Evolutionary conservation across 2,797 vertebrate genomes (phyloP).

Genomic region (Huso huso): DNA sequence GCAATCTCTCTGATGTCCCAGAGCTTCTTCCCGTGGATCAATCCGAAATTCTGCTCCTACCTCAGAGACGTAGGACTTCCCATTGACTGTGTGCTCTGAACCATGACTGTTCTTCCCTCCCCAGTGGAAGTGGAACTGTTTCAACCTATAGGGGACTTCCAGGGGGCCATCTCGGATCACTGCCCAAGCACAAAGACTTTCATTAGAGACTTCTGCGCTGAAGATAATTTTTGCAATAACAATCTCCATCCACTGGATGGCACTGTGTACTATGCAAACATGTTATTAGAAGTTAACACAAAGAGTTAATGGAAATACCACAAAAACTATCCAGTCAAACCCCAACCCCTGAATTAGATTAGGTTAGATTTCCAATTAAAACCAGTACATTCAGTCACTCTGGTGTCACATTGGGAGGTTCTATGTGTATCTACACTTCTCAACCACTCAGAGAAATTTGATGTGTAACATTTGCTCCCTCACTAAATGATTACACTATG

Average conservation of each 20-base stretch:
- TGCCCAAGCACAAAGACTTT: conserved; percentile 34
- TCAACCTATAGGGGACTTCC: conserved; percentile 78
- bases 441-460: too few relatives aligned
- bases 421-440: too few relatives aligned
- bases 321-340: neutral
- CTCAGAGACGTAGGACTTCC: conserved; percentile 80
- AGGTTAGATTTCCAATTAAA: too few relatives aligned
- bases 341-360: too few relatives aligned
- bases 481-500: too few relatives aligned
- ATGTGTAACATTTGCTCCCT: too few relatives aligned
- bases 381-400: too few relatives aligned
- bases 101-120: conserved; percentile 74
- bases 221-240: neutral
- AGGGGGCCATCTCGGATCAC: conserved; percentile 83
- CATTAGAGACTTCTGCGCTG: neutral
- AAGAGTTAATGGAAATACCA: neutral
- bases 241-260: neutral
- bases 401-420: too few relatives aligned
- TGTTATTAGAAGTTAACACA: too few relatives aligned
- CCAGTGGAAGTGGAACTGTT: conserved; percentile 97
- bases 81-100: conserved; percentile 84
- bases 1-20: too few relatives aligned
- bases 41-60: conserved; percentile 42
- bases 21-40: too few relatives aligned
- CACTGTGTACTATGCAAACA: too few relatives aligned